These are phyloP conservation scores for Drosophila gaucha DNA, from an alignment of 2,888 invertebrate genomes.

Conservation along the genomic window DNA sequence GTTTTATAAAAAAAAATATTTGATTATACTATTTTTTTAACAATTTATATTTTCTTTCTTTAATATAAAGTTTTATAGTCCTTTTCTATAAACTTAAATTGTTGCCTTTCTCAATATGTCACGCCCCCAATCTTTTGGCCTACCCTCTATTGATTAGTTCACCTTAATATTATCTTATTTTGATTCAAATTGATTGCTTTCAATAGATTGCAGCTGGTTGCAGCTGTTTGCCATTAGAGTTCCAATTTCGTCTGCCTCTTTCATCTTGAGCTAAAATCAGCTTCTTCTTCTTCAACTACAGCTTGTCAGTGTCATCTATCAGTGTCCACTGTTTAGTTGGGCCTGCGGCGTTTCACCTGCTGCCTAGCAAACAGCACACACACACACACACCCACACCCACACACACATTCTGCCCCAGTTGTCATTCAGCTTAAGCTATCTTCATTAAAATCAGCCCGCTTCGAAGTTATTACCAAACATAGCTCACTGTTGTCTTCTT, in stretches of 20 bases:
- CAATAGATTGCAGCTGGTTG: constrained; percentile 34
- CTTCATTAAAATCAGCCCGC: constrained; percentile 58
- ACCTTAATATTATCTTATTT: constrained; percentile 15
- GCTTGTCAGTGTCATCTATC: constrained; percentile 55
- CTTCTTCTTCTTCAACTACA: constrained; percentile 31
- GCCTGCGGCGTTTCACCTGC: constrained; percentile 43
- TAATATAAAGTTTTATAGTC: too few relatives aligned
- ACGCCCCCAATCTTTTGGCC: background rate
- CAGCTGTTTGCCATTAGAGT: constrained; percentile 34
- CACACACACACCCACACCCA: background rate
- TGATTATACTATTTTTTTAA: too few relatives aligned
- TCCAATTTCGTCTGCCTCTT: constrained; percentile 1
- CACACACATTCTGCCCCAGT: constrained; percentile 39
- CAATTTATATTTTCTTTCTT: background rate
- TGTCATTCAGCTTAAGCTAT: constrained; percentile 56
- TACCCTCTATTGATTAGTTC: constrained; percentile 27
- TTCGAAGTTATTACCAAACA: constrained; percentile 45
- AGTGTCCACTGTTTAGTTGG: constrained; percentile 44
- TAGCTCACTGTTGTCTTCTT: constrained; percentile 30
- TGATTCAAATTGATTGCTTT: constrained; percentile 36
- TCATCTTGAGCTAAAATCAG: constrained; percentile 21
- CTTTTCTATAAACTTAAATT: too few relatives aligned
- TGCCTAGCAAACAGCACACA: constrained; percentile 23
- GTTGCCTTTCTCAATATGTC: background rate
- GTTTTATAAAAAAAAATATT: too few relatives aligned